A percentile compares a stretch with the other conserved stretches of the same genome.
phyloP scores from a whole-genome alignment of 2,888 invertebrate species.

The Lacanobia wlatinum region DNA sequence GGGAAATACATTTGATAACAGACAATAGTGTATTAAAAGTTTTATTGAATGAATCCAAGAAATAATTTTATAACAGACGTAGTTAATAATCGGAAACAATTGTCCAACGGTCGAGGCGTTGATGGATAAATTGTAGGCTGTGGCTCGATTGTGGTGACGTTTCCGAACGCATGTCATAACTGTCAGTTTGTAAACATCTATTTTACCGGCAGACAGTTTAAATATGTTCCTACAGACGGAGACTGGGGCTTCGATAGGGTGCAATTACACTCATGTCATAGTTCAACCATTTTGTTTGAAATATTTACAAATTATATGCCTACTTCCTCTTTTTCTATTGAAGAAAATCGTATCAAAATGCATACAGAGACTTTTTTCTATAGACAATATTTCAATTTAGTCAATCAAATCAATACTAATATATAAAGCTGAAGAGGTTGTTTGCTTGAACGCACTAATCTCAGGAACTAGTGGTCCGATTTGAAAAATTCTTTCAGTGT shows the following conservation, averaged over 20 bases:
- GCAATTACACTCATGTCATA: too few species aligned
- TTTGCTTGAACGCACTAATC: too few species aligned
- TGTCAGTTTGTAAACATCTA: not conserved
- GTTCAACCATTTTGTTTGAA: too few species aligned
- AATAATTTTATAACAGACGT: constrained; percentile 27
- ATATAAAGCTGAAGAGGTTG: too few species aligned
- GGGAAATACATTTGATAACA: constrained; percentile 64
- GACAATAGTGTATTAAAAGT: constrained; percentile 68
- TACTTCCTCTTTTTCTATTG: too few species aligned
- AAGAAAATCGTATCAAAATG: too few species aligned
- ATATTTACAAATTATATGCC: too few species aligned
- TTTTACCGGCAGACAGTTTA: not conserved
- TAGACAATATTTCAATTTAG: too few species aligned
- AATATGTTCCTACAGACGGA: not conserved
- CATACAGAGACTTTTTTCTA: too few species aligned
- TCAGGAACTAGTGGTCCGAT: too few species aligned
- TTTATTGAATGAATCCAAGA: constrained; percentile 65
- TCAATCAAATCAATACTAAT: too few species aligned
- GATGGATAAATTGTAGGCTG: constrained; percentile 24
- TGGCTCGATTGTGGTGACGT: constrained; percentile 10
- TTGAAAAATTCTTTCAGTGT: too few species aligned
- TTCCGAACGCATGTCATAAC: not conserved
- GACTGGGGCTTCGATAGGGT: not conserved
- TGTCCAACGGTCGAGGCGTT: constrained; percentile 29
- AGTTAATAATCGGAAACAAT: constrained; percentile 42